phyloP scores from a whole-genome alignment of 2,888 invertebrate species.

The Melangyna quadrimaculata region DNA sequence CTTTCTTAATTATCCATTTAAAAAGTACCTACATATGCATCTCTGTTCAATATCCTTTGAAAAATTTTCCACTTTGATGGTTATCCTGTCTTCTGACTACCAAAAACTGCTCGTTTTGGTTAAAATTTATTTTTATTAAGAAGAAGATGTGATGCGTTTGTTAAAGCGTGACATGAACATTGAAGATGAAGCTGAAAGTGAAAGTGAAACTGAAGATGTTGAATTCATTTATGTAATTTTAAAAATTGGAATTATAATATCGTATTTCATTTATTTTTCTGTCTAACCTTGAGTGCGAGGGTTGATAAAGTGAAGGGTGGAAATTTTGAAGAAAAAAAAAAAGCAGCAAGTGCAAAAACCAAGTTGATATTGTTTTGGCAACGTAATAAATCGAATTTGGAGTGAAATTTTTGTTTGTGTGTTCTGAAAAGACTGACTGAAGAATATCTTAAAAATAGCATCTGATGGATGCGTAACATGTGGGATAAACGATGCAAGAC shows the following conservation, averaged over 20 bases:
- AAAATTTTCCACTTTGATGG: slow-evolving; percentile 14
- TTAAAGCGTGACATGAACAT: slow-evolving; percentile 43
- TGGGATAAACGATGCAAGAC: slow-evolving; percentile 51
- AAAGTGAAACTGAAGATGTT: slow-evolving; percentile 29
- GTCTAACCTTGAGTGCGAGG: not conserved
- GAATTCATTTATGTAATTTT: slow-evolving; percentile 66
- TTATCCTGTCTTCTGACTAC: not conserved
- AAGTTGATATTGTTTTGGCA: slow-evolving; percentile 55
- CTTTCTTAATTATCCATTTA: no score
- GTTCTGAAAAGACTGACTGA: not conserved
- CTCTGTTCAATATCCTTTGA: not conserved
- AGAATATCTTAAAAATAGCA: not conserved
- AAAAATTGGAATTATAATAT: slow-evolving; percentile 56
- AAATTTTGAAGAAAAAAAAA: not conserved
- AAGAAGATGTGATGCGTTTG: slow-evolving; percentile 48
- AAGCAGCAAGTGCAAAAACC: slow-evolving; percentile 9
- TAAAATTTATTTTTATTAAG: slow-evolving; percentile 22
- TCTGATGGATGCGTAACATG: slow-evolving; percentile 50
- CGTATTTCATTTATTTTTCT: slow-evolving; percentile 43
- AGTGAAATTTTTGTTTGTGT: slow-evolving; percentile 17
- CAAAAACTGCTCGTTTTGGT: not conserved
- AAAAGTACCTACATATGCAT: no score
- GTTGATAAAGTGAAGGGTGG: not conserved
- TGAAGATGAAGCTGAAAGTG: slow-evolving; percentile 2
- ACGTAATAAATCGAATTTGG: slow-evolving; percentile 60